phyloP scores from a whole-genome alignment of 2,888 invertebrate species.

The Clitarchus hookeri region DNA sequence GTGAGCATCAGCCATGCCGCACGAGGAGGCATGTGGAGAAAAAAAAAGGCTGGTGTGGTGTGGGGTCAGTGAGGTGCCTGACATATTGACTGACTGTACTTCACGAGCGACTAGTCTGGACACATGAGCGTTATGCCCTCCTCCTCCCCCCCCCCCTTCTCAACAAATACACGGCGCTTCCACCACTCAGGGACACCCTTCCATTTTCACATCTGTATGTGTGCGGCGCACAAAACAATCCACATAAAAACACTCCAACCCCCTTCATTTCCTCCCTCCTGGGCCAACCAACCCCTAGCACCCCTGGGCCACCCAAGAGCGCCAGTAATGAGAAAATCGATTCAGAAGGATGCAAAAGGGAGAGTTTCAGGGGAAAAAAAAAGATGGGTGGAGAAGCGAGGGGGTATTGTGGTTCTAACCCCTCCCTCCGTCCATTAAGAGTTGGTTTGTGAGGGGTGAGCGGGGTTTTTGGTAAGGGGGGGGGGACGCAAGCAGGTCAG shows the following conservation, averaged over 20 bases:
- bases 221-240: constrained; percentile 3
- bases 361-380: not conserved
- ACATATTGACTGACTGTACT: constrained; percentile 14
- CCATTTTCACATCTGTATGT: not conserved
- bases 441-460: too few species aligned
- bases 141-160: too few species aligned
- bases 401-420: not conserved
- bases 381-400: not conserved
- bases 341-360: constrained; percentile 2
- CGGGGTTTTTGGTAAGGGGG: not conserved
- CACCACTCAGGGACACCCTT: not conserved
- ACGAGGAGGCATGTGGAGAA: not conserved
- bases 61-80: not conserved
- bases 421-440: not conserved
- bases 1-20: not conserved
- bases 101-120: not conserved
- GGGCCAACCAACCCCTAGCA: not conserved
- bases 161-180: too few species aligned
- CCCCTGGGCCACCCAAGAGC: not conserved
- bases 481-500: not conserved
- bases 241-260: not conserved
- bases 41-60: not conserved
- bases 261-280: not conserved
- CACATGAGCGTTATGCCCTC: not conserved
- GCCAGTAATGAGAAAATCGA: constrained; percentile 9